Evolutionary conservation across 2,888 invertebrate species (phyloP).

Genomic region (Scelioninae gen. 1): DNA sequence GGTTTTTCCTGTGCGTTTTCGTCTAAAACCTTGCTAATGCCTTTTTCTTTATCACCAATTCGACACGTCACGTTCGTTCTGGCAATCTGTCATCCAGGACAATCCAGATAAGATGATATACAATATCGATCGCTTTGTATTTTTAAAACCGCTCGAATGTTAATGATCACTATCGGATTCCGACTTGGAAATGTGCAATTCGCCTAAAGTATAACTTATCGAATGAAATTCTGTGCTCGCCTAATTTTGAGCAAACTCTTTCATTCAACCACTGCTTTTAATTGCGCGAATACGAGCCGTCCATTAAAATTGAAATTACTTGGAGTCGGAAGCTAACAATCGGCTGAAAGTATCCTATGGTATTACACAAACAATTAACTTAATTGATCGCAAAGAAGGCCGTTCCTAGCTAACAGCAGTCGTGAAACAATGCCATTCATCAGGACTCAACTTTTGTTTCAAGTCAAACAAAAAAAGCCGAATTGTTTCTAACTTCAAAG

Average conservation of each 20-base stretch:
- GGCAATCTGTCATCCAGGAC: slow-evolving; percentile 71
- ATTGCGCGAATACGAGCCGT: background rate
- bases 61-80: slow-evolving; percentile 45
- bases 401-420: background rate
- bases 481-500: slow-evolving; percentile 28
- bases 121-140: slow-evolving; percentile 73
- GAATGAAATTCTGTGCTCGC: background rate
- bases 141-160: slow-evolving; percentile 56
- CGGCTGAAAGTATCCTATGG: background rate
- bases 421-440: slow-evolving; percentile 15
- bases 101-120: slow-evolving; percentile 75
- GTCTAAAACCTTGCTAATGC: slow-evolving; percentile 7
- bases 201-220: too few species aligned
- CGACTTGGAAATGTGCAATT: slow-evolving; percentile 6
- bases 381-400: slow-evolving; percentile 8
- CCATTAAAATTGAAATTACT: slow-evolving; percentile 9
- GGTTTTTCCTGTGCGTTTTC: slow-evolving; percentile 9
- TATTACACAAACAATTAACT: slow-evolving; percentile 26
- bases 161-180: slow-evolving; percentile 41
- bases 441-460: slow-evolving; percentile 15
- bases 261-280: background rate
- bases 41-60: slow-evolving; percentile 42
- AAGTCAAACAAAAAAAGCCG: background rate
- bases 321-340: background rate
- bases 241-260: background rate